Percentiles rank a stretch among this genome's conserved stretches.
Conservation (phyloP, 2,113 vertebrate species). For the Eubucco bourcierii region DNA sequence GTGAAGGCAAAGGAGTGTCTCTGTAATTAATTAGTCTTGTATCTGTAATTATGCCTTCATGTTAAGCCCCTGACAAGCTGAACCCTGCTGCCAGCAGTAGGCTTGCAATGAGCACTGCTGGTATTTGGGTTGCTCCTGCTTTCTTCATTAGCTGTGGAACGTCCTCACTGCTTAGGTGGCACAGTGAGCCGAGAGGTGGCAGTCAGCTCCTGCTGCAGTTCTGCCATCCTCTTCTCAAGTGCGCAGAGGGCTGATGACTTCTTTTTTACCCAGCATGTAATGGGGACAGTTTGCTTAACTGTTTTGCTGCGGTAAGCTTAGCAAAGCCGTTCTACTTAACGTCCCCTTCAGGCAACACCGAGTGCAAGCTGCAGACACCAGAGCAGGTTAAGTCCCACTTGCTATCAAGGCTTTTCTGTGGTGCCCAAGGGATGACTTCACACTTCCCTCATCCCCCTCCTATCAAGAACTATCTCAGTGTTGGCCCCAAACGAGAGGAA, state of each 20-base stretch:
- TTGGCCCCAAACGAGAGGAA: not conserved
- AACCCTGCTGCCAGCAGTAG: not conserved
- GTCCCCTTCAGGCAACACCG: not conserved
- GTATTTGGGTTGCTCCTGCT: not conserved
- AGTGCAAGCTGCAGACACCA: not conserved
- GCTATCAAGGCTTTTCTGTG: not conserved
- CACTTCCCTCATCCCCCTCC: not conserved
- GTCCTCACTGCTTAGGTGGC: not conserved
- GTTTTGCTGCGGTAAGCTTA: not conserved
- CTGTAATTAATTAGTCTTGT: not conserved
- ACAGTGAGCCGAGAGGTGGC: not conserved
- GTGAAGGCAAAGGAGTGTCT: not conserved
- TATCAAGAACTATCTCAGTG: not conserved
- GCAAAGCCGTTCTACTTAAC: not conserved
- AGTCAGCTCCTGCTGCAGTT: not conserved
- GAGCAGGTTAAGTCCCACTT: not conserved
- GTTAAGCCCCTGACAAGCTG: not conserved
- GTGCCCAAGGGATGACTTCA: not conserved
- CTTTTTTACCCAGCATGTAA: not conserved
- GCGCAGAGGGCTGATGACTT: not conserved
- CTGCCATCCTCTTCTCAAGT: not conserved
- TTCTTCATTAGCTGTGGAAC: not conserved
- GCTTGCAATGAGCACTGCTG: not conserved
- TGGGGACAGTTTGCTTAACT: not conserved
- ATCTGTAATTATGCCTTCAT: not conserved